Evolutionary conservation across 2,888 invertebrate genomes (phyloP).

Genomic region (Chymomyza fuscimana): DNA sequence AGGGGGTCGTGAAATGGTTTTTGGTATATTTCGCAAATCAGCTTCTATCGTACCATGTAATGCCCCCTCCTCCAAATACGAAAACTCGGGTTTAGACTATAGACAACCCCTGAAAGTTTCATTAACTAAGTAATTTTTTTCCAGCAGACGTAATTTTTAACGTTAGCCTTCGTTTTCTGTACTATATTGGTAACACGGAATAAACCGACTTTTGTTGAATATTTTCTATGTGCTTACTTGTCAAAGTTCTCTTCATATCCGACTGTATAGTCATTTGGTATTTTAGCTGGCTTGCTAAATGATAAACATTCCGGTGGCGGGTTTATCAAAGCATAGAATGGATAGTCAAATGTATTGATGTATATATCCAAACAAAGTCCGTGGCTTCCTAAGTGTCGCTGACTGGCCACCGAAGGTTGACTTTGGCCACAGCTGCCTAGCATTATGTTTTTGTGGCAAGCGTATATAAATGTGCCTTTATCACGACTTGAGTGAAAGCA

Average conservation of each 20-base stretch:
- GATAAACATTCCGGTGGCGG: slow-evolving; percentile 66
- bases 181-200: too few relatives aligned
- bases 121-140: too few relatives aligned
- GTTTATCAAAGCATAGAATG: slow-evolving; percentile 71
- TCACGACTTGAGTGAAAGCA: slow-evolving; percentile 78
- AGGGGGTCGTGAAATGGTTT: too few relatives aligned
- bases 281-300: slow-evolving; percentile 48
- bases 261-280: slow-evolving; percentile 75
- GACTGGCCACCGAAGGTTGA: slow-evolving; percentile 73
- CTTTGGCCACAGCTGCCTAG: slow-evolving; percentile 76
- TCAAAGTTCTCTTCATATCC: slow-evolving; percentile 75
- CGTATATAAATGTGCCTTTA: slow-evolving; percentile 75
- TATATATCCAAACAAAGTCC: slow-evolving; percentile 77
- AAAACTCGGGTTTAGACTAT: too few relatives aligned
- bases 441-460: slow-evolving; percentile 77
- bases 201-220: too few relatives aligned
- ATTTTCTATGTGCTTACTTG: slow-evolving; percentile 37
- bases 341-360: slow-evolving; percentile 76
- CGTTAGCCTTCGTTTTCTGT: too few relatives aligned
- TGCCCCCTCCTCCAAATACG: too few relatives aligned
- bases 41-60: too few relatives aligned
- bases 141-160: too few relatives aligned
- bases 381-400: slow-evolving; percentile 72
- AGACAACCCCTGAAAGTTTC: too few relatives aligned
- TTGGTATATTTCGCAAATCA: too few relatives aligned